A percentile compares a stretch with the other conserved stretches of the same genome.
Evolutionary conservation across 2,113 vertebrate genomes (phyloP).

Genomic region (Syrmaticus mikado): DNA sequence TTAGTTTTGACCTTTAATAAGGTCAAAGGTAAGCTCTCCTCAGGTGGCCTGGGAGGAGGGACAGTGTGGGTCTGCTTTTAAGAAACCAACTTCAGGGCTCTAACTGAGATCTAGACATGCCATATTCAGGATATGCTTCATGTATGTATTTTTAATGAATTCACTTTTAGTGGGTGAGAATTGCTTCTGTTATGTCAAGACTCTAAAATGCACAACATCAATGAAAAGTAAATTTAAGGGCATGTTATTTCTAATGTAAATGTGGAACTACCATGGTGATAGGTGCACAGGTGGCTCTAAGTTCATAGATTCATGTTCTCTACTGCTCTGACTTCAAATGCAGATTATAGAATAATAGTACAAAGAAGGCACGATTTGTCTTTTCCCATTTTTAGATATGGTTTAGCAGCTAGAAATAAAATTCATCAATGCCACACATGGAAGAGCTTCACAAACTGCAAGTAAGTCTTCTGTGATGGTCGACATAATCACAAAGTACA

Average conservation of each 20-base stretch:
- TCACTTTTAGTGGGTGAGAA: background rate
- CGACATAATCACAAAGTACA: background rate
- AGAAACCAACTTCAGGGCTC: background rate
- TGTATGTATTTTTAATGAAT: rapidly evolving
- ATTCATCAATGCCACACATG: background rate
- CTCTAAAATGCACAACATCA: background rate
- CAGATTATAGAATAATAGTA: background rate
- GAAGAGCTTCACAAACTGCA: background rate
- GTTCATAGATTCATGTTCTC: background rate
- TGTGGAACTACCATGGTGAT: background rate
- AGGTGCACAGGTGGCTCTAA: background rate
- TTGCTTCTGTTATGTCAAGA: background rate
- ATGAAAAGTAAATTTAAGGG: background rate
- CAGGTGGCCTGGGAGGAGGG: background rate
- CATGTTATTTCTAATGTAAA: background rate
- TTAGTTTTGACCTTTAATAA: background rate
- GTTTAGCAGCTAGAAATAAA: background rate
- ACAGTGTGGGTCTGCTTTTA: background rate
- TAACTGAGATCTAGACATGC: background rate
- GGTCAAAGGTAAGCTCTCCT: background rate
- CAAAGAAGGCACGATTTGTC: background rate
- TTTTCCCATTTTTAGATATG: background rate
- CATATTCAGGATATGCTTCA: background rate
- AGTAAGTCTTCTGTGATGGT: background rate
- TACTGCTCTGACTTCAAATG: background rate